Base-by-base conservation (phyloP, 2,888 invertebrate genomes). In the Oligia latruncula region DNA sequence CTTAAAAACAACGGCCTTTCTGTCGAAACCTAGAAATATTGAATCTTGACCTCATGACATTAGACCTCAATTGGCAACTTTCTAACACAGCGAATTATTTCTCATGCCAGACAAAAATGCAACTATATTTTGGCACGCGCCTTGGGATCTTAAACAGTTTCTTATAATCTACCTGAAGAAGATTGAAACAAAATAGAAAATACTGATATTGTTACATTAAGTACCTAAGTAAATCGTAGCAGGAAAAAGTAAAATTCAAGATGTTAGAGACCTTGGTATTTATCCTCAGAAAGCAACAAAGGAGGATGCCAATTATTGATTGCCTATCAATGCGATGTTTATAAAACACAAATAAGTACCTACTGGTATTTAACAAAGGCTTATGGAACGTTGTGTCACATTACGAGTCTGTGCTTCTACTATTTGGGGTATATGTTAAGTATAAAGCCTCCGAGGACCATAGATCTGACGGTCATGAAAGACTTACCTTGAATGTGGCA, bases 401-500 rank as follows among this genome's bases (percentile, higher is more conserved):
- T 52, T 9, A 52, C 5, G 13, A 71, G 13, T 8, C 52, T 23
- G 23, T 43, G 46, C 23, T 49, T 9, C 1, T 4, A 74, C 9
- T 76, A 29, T 64, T 43, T 15, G 3, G 11, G 8, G 29, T 73
- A 29, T 6, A 17, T 3, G 4, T 9, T 8, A 43, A 73, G 3
- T n/a, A 35, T 20, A 35, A 46, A 67, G 23, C 20, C 35, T 29
- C 52, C 23, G 64, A 64, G 49, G 55, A 52, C 17, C 13, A 72
- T 1, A 29, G 4, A 23, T 60, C 13, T 49, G 9, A 64, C 6
- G 60, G 9, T 66, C 15, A 52, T 52, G 0, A 43, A 17, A 29
- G n/a, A 3, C 70, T 81, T 91, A 96, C 93, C 98, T 97, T 67
- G 98, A 98, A 91, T 98, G 98, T 74, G 98, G 98, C 89, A 98